These are phyloP conservation scores for Noctuana brunneofusca DNA, from an alignment of 2,888 invertebrate genomes.

Conservation along the genomic window DNA sequence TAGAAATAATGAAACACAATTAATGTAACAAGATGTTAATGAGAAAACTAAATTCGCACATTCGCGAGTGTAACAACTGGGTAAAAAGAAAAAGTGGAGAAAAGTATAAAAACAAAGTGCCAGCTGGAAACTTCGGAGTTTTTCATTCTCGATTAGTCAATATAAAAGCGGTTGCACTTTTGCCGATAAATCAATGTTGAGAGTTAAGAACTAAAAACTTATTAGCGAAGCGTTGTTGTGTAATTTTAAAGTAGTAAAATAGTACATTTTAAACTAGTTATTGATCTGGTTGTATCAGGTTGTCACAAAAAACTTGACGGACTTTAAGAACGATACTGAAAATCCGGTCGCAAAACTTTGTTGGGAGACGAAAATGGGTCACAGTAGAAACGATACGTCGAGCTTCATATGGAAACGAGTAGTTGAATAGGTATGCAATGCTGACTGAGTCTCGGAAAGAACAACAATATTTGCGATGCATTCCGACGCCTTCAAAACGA, in stretches of 20 bases:
- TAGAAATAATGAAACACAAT: background rate
- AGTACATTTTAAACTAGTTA: background rate
- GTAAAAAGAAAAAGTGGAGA: conserved; percentile 19
- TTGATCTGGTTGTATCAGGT: too few species aligned
- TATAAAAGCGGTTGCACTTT: conserved; percentile 34
- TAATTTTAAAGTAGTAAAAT: background rate
- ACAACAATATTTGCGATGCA: conserved; percentile 18
- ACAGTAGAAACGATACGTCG: conserved; percentile 8
- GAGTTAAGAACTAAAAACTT: conserved; percentile 21
- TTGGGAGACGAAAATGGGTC: conserved; percentile 1
- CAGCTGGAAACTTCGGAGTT: conserved; percentile 30
- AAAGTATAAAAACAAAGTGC: conserved; percentile 23
- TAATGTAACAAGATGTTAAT: background rate
- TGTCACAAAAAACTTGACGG: background rate
- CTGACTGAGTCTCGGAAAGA: conserved; percentile 1
- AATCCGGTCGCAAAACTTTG: conserved; percentile 3
- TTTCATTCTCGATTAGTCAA: conserved; percentile 33
- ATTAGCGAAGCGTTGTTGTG: conserved; percentile 9
- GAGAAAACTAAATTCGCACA: conserved; percentile 11
- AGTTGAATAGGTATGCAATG: background rate
- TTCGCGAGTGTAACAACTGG: conserved; percentile 21
- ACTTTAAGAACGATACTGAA: background rate
- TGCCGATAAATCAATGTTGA: conserved; percentile 24
- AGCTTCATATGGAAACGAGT: conserved; percentile 4
- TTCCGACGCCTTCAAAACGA: conserved; percentile 20